Evolutionary conservation across 2,888 invertebrate genomes (phyloP).

Genomic region (Melieria crassipennis): DNA sequence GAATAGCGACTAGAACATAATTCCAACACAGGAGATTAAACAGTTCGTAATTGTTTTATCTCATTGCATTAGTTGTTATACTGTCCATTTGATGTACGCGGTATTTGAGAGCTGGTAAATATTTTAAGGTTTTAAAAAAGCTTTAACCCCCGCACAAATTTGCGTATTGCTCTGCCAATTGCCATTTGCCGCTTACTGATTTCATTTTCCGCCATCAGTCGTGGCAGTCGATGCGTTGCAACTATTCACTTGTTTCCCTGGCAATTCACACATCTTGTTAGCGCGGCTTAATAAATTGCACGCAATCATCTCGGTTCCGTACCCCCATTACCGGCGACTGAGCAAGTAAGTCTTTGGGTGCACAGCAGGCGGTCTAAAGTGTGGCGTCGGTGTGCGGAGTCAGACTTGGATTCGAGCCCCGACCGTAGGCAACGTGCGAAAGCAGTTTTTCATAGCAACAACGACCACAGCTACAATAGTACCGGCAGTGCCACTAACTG

Average conservation of each 20-base stretch:
- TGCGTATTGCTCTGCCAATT: no score
- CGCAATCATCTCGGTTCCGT: slow-evolving; percentile 44
- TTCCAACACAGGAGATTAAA: no score
- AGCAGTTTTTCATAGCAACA: background rate
- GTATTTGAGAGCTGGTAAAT: no score
- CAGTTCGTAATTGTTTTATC: no score
- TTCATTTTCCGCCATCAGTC: no score
- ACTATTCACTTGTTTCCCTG: slow-evolving; percentile 45
- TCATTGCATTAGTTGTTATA: no score
- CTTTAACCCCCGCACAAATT: no score
- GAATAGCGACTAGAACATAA: no score
- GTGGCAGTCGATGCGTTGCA: slow-evolving; percentile 25
- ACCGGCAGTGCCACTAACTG: slow-evolving; percentile 17
- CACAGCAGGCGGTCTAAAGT: slow-evolving; percentile 41
- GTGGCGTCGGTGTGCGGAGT: background rate
- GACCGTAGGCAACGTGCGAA: background rate
- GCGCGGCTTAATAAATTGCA: slow-evolving; percentile 49
- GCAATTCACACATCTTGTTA: slow-evolving; percentile 48
- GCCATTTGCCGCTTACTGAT: no score
- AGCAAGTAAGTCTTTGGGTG: slow-evolving; percentile 30
- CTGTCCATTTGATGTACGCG: no score
- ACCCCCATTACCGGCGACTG: background rate
- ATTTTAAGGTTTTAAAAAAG: no score
- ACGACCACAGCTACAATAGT: background rate
- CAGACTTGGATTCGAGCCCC: background rate